A percentile compares a stretch with the other conserved stretches of the same genome.
phyloP scores from a whole-genome alignment of 1,140 invertebrate genomes.

The Saccostrea cuccullata region DNA sequence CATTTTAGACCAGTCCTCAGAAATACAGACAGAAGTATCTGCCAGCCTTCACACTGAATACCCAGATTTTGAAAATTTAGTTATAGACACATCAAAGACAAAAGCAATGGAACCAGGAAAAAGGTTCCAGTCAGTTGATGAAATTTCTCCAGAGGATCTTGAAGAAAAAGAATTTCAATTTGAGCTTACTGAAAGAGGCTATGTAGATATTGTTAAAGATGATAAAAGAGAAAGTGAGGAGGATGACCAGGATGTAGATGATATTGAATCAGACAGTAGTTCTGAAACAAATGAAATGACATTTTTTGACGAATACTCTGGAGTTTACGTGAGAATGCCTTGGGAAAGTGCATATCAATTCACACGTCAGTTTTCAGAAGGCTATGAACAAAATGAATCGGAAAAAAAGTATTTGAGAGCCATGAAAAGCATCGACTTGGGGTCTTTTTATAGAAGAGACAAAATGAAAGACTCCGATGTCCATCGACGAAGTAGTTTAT shows the following conservation, averaged over 20 bases:
- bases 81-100: background rate
- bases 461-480: background rate
- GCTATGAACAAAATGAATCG: conserved; percentile 67
- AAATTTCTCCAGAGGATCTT: conserved; percentile 74
- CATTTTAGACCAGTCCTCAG: background rate
- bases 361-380: conserved; percentile 73
- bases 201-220: background rate
- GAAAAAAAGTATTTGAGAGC: conserved; percentile 55
- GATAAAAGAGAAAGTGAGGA: background rate
- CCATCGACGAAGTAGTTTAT: background rate
- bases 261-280: conserved; percentile 30
- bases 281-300: conserved; percentile 51
- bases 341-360: conserved; percentile 75
- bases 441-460: conserved; percentile 69
- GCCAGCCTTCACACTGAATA: conserved; percentile 54
- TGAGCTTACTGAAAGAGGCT: conserved; percentile 18
- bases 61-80: conserved; percentile 75
- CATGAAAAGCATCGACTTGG: conserved; percentile 71
- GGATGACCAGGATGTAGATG: conserved; percentile 37
- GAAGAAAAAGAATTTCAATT: conserved; percentile 65
- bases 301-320: conserved; percentile 69
- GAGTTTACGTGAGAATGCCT: conserved; percentile 64
- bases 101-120: background rate
- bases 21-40: background rate
- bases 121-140: conserved; percentile 1